Base-by-base conservation (phyloP, 2,888 invertebrate genomes). In the Trisateles emortualis region DNA sequence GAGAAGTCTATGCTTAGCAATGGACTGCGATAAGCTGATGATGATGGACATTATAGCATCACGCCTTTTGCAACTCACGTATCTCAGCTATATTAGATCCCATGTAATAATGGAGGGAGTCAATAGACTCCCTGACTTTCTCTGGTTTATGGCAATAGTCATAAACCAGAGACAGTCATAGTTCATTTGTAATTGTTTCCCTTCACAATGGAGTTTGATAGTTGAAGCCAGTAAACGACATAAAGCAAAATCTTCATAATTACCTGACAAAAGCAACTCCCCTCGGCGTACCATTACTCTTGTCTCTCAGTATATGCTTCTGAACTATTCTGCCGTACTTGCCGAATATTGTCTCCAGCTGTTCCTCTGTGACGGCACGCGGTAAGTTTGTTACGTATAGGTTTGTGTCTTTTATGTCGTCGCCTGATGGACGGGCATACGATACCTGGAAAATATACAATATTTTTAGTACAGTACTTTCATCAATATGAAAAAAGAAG, bases 191-290 rank as follows among this genome's bases (percentile, higher is more conserved):
- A n/a, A n/a, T n/a, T n/a, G n/a, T n/a, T n/a, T n/a, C n/a, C n/a
- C n/a, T n/a, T n/a, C n/a, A n/a, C n/a, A n/a, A n/a, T n/a, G n/a
- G n/a, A n/a, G n/a, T n/a, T n/a, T n/a, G 35, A 22, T 35, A 14
- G 3, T 5, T 26, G n/a, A 30, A 26, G 10, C n/a, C n/a, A 13
- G 11, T 2, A 13, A 22, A 42, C 22, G 43, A 64, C 51, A 55
- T 41, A 48, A 14, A 44, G 22, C 8, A 26, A 26, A 6, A 22
- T 3, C 5, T 22, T 22, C 2, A 3, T 22, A 26, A 6, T 26
- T 85, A 97, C 97, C 97, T 95, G 54, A 98, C 97, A 92, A 98
- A 99, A 11, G 98, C 99, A 46, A 98, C 97, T 39, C 98, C 98
- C 72, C 98, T 93, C 6, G 98, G 97, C 79, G 96, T 94, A 42